Evolutionary conservation across 2,797 vertebrate species (phyloP).

Genomic region (Rhinoraja longicauda): DNA sequence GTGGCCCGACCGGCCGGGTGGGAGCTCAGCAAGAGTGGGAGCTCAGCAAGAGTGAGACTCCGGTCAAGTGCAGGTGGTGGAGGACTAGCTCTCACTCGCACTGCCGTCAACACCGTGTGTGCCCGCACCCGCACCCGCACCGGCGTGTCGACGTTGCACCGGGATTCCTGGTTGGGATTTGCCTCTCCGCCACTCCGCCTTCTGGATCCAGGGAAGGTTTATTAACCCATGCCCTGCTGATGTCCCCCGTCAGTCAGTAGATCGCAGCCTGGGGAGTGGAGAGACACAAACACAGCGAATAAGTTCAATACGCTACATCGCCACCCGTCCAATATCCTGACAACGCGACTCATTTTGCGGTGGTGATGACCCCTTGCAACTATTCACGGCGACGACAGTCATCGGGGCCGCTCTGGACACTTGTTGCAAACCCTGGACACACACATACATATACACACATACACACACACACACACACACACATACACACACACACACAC

Average conservation of each 20-base stretch:
- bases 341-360: too few species aligned
- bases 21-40: not conserved
- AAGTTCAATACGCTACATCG: slow-evolving; percentile 28
- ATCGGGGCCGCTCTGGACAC: too few species aligned
- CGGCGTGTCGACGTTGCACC: not conserved
- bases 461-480: too few species aligned
- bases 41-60: not conserved
- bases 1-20: too few species aligned
- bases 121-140: too few species aligned
- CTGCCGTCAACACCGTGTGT: too few species aligned
- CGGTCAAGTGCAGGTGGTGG: not conserved
- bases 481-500: too few species aligned
- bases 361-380: too few species aligned
- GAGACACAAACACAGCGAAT: not conserved
- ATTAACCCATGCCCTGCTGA: not conserved
- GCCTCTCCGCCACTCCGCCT: not conserved
- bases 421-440: too few species aligned
- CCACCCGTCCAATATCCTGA: slow-evolving; percentile 41
- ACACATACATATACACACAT: too few species aligned
- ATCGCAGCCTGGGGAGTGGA: not conserved
- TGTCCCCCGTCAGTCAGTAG: not conserved
- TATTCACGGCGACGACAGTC: too few species aligned
- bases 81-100: too few species aligned
- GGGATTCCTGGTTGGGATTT: not conserved
- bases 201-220: not conserved